Percentiles rank a stretch among this genome's conserved stretches.
Evolutionary conservation across 1,140 invertebrate genomes (phyloP).

Genomic region (Thaumetopoea pityocampa): DNA sequence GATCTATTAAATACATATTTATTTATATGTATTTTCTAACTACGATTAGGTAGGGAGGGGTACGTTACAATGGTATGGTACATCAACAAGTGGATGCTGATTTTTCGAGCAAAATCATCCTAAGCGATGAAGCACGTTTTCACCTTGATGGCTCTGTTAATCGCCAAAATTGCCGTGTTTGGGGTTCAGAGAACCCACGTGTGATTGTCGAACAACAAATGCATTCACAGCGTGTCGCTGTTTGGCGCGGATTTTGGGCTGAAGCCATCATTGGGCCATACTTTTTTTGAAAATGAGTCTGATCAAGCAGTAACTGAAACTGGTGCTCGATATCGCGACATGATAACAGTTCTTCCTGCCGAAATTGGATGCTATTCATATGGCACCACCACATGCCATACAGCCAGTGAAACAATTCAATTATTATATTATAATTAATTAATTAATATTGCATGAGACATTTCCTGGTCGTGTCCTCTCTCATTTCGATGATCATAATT

Average conservation of each 20-base stretch:
- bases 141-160: slow-evolving; percentile 8
- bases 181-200: slow-evolving; percentile 34
- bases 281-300: slow-evolving; percentile 23
- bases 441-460: too few relatives aligned
- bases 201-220: slow-evolving; percentile 40
- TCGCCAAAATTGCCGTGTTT: slow-evolving; percentile 21
- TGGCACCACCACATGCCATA: too few relatives aligned
- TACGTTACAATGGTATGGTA: too few relatives aligned
- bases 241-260: slow-evolving; percentile 45
- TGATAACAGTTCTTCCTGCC: slow-evolving; percentile 1
- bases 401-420: too few relatives aligned
- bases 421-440: too few relatives aligned
- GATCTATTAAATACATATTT: too few relatives aligned
- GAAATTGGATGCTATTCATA: neutral
- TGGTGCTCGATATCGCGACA: neutral
- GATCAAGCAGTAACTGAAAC: neutral
- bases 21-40: too few relatives aligned
- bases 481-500: too few relatives aligned
- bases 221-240: slow-evolving; percentile 43
- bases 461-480: too few relatives aligned
- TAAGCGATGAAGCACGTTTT: slow-evolving; percentile 5
- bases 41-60: too few relatives aligned
- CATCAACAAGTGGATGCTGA: neutral
- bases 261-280: slow-evolving; percentile 42
- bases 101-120: slow-evolving; percentile 4